A percentile compares a stretch with the other conserved stretches of the same genome.
These are phyloP conservation scores for Drosophila borborema DNA, from an alignment of 2,888 invertebrate species.

Conservation along the genomic window DNA sequence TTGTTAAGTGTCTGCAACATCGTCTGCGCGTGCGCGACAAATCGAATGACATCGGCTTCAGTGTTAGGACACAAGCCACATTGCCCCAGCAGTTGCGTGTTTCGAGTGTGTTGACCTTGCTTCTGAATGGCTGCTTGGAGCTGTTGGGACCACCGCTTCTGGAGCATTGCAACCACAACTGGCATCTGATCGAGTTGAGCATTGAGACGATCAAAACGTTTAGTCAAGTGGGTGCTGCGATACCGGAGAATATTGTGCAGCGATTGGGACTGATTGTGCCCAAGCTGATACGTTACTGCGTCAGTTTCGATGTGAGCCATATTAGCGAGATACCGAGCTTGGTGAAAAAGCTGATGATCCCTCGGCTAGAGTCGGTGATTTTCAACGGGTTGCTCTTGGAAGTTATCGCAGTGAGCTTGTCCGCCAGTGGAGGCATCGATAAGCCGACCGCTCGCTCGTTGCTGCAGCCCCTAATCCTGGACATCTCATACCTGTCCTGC, in stretches of 20 bases:
- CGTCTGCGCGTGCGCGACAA: conserved; percentile 61
- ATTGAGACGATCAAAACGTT: conserved; percentile 44
- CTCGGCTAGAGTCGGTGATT: conserved; percentile 73
- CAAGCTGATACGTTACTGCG: conserved; percentile 43
- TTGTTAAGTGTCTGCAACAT: conserved; percentile 63
- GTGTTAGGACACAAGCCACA: conserved; percentile 3
- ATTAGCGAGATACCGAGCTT: not conserved
- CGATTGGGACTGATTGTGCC: conserved; percentile 46
- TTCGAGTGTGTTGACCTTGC: conserved; percentile 52
- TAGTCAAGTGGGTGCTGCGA: not conserved
- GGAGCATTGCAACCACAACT: conserved; percentile 36
- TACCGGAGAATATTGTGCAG: conserved; percentile 34
- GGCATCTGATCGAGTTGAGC: conserved; percentile 53
- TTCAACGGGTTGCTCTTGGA: conserved; percentile 70
- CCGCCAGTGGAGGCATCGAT: not conserved
- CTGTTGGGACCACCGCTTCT: conserved; percentile 41
- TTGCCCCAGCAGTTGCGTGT: conserved; percentile 65
- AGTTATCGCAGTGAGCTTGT: conserved; percentile 27
- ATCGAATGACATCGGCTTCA: conserved; percentile 42
- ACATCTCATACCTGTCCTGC: conserved; percentile 55
- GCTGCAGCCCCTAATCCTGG: conserved; percentile 57
- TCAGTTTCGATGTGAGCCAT: not conserved
- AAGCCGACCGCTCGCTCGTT: not conserved
- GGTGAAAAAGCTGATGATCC: conserved; percentile 45
- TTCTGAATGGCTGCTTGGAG: conserved; percentile 62